Conservation (phyloP, 2,797 vertebrate species). For the Manis pentadactyla region DNA sequence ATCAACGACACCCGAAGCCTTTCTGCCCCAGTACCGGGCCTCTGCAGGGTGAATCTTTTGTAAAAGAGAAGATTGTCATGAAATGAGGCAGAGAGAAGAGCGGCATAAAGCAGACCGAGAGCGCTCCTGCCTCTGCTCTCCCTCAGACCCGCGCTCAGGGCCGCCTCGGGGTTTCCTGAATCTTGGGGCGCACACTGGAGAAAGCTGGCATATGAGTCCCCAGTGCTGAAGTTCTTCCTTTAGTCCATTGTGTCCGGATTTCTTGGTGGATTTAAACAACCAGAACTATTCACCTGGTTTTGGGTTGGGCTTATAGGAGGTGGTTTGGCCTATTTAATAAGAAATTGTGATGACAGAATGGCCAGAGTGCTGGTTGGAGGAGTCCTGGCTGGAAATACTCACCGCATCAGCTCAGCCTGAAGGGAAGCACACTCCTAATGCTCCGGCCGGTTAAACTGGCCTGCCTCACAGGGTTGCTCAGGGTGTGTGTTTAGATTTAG, state of each 20-base stretch:
- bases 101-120: background rate
- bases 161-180: background rate
- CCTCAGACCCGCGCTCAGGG: background rate
- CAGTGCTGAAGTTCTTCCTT: background rate
- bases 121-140: background rate
- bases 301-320: background rate
- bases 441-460: background rate
- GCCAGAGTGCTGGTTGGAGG: background rate
- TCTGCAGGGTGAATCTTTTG: background rate
- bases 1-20: background rate
- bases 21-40: background rate
- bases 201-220: background rate
- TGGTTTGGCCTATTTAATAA: background rate
- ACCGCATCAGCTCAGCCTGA: background rate
- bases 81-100: background rate
- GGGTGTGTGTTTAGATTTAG: background rate
- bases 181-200: background rate
- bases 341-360: background rate
- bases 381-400: background rate
- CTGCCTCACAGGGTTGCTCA: background rate
- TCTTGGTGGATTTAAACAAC: constrained; percentile 14
- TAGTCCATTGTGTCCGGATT: background rate
- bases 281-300: background rate
- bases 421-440: background rate
- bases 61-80: background rate